Conservation (phyloP, 37 sponge, comb jelly and placozoan species). For the Bolinopsis microptera region DNA sequence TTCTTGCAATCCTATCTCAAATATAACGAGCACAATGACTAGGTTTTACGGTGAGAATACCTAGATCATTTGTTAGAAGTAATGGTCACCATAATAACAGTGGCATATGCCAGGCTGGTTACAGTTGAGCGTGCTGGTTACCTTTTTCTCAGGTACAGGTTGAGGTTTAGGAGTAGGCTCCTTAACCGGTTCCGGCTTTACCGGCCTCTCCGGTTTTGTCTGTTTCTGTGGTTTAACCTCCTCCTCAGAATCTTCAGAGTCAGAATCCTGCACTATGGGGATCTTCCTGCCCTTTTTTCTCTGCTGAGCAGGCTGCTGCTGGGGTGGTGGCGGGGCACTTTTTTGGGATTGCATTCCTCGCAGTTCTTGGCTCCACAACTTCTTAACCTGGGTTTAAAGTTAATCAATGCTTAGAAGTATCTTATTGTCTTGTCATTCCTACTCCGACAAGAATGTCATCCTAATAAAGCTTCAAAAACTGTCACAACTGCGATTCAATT, state of each 20-base stretch:
- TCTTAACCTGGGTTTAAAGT: neutral
- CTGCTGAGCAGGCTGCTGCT: conserved; percentile 13
- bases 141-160: neutral
- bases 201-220: neutral
- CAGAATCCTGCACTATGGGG: neutral
- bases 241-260: neutral
- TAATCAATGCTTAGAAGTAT: too few relatives aligned
- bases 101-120: too few relatives aligned
- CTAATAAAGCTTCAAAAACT: too few relatives aligned
- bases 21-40: too few relatives aligned
- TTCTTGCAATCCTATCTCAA: too few relatives aligned
- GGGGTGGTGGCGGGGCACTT: neutral
- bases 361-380: conserved; percentile 8
- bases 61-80: too few relatives aligned
- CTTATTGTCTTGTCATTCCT: too few relatives aligned
- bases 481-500: too few relatives aligned
- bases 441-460: too few relatives aligned
- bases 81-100: too few relatives aligned
- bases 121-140: too few relatives aligned
- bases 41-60: too few relatives aligned
- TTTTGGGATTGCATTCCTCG: conserved; percentile 33
- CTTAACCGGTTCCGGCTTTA: neutral
- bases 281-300: conserved; percentile 7
- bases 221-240: neutral
- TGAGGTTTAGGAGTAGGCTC: neutral